These are phyloP conservation scores for Asarcornis scutulata DNA, from an alignment of 2,113 vertebrate species.

Conservation along the genomic window DNA sequence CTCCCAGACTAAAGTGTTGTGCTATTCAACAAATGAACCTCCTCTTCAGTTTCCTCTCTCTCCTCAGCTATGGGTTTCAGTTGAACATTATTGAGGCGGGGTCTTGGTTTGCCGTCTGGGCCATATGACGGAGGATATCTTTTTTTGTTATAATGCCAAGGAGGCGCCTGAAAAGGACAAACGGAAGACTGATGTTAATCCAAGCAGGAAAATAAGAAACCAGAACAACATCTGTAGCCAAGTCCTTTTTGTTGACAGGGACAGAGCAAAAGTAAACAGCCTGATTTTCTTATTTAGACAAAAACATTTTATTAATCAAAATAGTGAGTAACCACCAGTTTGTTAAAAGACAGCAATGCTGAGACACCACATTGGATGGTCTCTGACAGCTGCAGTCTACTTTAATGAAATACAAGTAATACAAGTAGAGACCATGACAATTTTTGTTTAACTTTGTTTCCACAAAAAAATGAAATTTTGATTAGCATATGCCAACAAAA, in stretches of 20 bases:
- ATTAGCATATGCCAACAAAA: conserved; percentile 76
- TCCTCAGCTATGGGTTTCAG: conserved; percentile 85
- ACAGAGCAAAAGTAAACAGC: conserved; percentile 71
- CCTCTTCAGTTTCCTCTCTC: conserved; percentile 84
- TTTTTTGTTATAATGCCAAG: conserved; percentile 99
- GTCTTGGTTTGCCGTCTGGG: conserved; percentile 99
- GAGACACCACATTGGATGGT: conserved; percentile 40
- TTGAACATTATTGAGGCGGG: conserved; percentile 99
- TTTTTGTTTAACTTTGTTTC: conserved; percentile 52
- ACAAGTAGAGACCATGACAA: conserved; percentile 23
- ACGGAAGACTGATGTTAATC: conserved; percentile 69
- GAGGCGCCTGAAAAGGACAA: conserved; percentile 90
- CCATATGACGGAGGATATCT: conserved; percentile 99
- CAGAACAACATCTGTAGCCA: conserved; percentile 55
- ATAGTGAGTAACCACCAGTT: conserved; percentile 55
- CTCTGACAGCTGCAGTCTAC: conserved; percentile 44
- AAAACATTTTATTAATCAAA: conserved; percentile 58
- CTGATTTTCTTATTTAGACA: conserved; percentile 65
- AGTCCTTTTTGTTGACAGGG: conserved; percentile 78
- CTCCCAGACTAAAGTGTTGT: conserved; percentile 84
- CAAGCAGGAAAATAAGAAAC: neutral
- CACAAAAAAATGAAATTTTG: conserved; percentile 53
- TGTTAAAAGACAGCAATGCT: conserved; percentile 53
- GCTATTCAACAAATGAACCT: conserved; percentile 89
- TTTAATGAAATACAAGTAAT: conserved; percentile 53